phyloP scores from a whole-genome alignment of 2,888 invertebrate species.

The Serripes groenlandicus region DNA sequence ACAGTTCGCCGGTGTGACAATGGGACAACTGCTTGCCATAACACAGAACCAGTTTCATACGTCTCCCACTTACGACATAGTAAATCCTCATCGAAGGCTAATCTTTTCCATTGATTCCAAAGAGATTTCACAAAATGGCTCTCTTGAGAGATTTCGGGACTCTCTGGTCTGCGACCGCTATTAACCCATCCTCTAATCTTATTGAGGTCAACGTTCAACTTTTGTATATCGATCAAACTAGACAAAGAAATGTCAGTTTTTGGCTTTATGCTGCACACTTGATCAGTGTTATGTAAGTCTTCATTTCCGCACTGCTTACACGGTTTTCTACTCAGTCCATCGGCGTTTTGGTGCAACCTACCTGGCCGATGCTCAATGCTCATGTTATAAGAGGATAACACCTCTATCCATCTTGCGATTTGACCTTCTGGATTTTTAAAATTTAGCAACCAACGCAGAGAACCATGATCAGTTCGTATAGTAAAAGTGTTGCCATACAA shows the following conservation, averaged over 20 bases:
- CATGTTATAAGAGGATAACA: constrained; percentile 21
- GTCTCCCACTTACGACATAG: constrained; percentile 14
- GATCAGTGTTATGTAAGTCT: background rate
- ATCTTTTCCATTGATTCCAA: constrained; percentile 4
- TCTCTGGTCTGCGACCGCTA: background rate
- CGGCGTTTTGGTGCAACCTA: constrained; percentile 1
- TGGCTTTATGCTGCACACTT: background rate
- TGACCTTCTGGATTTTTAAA: constrained; percentile 31
- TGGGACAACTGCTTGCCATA: background rate
- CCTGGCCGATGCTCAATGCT: constrained; percentile 9
- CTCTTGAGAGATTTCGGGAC: background rate
- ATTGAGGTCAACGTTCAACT: background rate
- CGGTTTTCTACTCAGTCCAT: background rate
- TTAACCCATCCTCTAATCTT: background rate
- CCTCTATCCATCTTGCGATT: constrained; percentile 4
- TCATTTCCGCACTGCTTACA: constrained; percentile 9
- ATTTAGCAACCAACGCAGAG: background rate
- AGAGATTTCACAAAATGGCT: constrained; percentile 17
- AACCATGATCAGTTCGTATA: background rate
- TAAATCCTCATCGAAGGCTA: constrained; percentile 1
- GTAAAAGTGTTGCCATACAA: background rate
- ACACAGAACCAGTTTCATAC: background rate
- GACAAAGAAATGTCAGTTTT: background rate
- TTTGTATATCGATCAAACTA: background rate
- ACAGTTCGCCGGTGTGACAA: background rate